Base-by-base conservation (phyloP, 2,888 invertebrate species). In the Mechanitis messenoides region DNA sequence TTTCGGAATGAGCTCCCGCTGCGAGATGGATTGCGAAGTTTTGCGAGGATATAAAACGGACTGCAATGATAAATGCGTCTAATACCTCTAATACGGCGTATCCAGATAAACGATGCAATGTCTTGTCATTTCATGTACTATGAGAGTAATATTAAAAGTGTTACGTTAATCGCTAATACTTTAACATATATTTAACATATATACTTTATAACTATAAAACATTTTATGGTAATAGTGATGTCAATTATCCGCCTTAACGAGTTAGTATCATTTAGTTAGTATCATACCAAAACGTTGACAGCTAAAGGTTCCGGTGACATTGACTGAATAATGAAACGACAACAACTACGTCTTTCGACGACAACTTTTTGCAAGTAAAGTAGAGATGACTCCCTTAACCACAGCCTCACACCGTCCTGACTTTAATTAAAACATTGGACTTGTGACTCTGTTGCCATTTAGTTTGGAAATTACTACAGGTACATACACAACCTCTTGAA, bases 371-470 rank as follows among this genome's bases (percentile, higher is more conserved):
- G 71, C 73, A 72, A 73, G 77, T 74, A 73, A 74, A 72, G 69
- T 65, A 63, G 67, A 76, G 78, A 79, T 80, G 76, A 78, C 72
- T 72, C 67, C 38, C 63, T 42, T 60, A 56, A 69, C 61, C 67
- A 64, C 64, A 56, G 59, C 56, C 63, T 61, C 53, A 57, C 59
- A 59, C 60, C 62, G 54, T 62, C 59, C 69, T 67, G 20, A 20
- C 58, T 62, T 57, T 61, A 78, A 79, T 80, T 79, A 80, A 79
- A 80, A 76, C 72, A 74, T 77, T 76, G 75, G 75, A 66, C 66
- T 68, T 61, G 55, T 66, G 65, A 68, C 66, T 66, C 66, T 61
- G 59, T 65, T 61, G 64, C 20, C 20, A 20, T 20, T 20, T 20
- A 20, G 20, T 20, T 20, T 20, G 20, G 20, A 20, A 20, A 20